These are phyloP conservation scores for Centropyge bicolor DNA, from an alignment of 2,797 vertebrate genomes.

Conservation along the genomic window DNA sequence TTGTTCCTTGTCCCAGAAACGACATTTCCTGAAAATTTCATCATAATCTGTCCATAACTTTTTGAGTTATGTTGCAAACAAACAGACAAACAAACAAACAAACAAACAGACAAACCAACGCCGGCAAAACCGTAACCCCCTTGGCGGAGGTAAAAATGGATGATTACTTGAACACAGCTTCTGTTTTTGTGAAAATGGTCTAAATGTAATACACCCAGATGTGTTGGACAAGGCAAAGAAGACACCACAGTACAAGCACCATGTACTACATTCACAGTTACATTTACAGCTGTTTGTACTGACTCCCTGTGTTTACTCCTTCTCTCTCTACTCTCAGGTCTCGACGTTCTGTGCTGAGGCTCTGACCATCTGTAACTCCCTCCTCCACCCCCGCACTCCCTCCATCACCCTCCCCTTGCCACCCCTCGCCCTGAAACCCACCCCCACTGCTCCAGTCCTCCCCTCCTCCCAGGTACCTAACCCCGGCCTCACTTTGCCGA, in stretches of 20 bases:
- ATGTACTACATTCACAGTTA: not conserved
- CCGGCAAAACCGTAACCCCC: too few relatives aligned
- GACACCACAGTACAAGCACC: not conserved
- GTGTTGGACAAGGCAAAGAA: not conserved
- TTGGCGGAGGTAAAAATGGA: too few relatives aligned
- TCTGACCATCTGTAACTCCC: conserved; percentile 87
- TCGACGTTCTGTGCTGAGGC: conserved; percentile 91
- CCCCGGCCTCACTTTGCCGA: conserved; percentile 77
- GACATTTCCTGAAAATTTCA: too few relatives aligned
- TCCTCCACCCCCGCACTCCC: conserved; percentile 90
- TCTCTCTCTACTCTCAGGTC: conserved; percentile 79
- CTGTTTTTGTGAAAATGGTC: not conserved
- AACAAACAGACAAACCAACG: too few relatives aligned
- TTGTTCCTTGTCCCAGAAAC: too few relatives aligned
- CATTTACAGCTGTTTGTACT: not conserved
- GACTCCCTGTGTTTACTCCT: too few relatives aligned
- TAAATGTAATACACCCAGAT: not conserved
- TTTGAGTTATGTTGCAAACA: too few relatives aligned
- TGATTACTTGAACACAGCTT: not conserved
- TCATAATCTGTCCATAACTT: too few relatives aligned
- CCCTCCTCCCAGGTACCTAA: conserved; percentile 72
- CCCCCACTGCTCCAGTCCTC: conserved; percentile 73
- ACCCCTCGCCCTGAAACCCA: conserved; percentile 80
- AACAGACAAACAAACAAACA: too few relatives aligned
- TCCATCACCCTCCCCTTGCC: conserved; percentile 82